Evolutionary conservation across 2,888 invertebrate species (phyloP).

Genomic region (Frankliniella intonsa): DNA sequence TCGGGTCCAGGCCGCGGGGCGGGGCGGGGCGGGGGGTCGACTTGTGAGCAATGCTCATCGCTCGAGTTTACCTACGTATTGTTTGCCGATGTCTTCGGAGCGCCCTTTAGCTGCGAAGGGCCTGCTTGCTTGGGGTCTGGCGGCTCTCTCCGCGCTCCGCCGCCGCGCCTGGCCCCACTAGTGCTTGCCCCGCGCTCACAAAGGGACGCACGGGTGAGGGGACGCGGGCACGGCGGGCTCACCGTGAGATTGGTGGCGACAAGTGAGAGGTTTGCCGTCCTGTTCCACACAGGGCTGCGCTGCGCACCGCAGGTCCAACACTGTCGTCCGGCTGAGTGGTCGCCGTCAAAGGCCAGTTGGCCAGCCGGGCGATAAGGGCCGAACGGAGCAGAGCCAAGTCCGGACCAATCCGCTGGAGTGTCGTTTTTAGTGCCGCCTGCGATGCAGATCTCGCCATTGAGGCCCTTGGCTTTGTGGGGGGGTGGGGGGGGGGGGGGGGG

Average conservation of each 20-base stretch:
- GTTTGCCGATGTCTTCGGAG: conserved; percentile 21
- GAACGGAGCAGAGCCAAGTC: too few relatives aligned
- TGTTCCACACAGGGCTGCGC: neutral
- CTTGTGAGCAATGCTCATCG: conserved; percentile 18
- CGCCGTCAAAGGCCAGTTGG: too few relatives aligned
- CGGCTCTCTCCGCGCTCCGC: neutral
- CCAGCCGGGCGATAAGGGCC: too few relatives aligned
- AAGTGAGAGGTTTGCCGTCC: conserved; percentile 9
- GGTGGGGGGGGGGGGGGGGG: too few relatives aligned
- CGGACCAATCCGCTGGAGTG: too few relatives aligned
- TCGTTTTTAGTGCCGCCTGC: too few relatives aligned
- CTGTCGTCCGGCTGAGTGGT: neutral
- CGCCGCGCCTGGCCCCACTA: neutral
- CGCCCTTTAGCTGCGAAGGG: neutral
- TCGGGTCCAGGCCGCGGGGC: too few relatives aligned
- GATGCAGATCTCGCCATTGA: too few relatives aligned
- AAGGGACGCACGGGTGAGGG: too few relatives aligned
- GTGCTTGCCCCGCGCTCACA: too few relatives aligned
- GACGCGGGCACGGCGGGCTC: too few relatives aligned
- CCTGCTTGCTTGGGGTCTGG: neutral
- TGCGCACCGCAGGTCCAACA: neutral
- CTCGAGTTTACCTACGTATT: conserved; percentile 25
- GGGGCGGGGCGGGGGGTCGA: neutral
- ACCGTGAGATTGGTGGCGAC: neutral
- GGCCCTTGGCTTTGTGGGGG: too few relatives aligned